A percentile compares a stretch with the other conserved stretches of the same genome.
Conservation (phyloP, 2,113 vertebrate species). For the Pagrus major region DNA sequence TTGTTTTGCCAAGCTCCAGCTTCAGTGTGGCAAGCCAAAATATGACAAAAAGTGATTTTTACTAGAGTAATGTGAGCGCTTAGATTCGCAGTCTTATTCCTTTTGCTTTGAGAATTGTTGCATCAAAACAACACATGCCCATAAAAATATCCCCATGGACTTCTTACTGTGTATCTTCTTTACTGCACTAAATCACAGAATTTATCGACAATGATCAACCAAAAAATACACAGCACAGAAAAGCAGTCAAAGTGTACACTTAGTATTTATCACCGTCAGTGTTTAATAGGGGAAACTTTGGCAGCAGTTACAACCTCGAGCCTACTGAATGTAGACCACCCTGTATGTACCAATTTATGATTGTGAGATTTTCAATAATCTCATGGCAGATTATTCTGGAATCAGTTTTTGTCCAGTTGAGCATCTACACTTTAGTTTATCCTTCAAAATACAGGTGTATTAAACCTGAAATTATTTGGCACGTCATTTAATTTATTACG, state of each 20-base stretch:
- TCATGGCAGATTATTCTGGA: background rate
- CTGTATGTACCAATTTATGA: background rate
- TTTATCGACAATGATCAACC: background rate
- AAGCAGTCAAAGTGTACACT: too few relatives aligned
- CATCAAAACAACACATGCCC: background rate
- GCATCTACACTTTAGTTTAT: background rate
- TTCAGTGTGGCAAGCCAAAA: conserved; percentile 9
- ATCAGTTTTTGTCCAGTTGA: background rate
- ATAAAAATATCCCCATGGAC: background rate
- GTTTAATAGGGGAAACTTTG: background rate
- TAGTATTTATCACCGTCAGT: background rate
- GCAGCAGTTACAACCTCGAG: background rate
- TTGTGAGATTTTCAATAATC: background rate
- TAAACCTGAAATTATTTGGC: background rate
- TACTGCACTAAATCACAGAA: background rate
- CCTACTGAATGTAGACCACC: background rate
- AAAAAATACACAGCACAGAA: background rate
- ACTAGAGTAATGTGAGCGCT: conserved; percentile 17
- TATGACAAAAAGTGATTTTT: background rate
- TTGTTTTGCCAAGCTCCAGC: conserved; percentile 10
- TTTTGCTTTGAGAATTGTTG: background rate
- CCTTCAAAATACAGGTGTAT: background rate
- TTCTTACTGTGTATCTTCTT: background rate
- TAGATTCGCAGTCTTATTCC: conserved; percentile 16
- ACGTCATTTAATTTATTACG: background rate